Evolutionary conservation across 2,113 vertebrate species (phyloP).

Genomic region (Prionailurus bengalensis): DNA sequence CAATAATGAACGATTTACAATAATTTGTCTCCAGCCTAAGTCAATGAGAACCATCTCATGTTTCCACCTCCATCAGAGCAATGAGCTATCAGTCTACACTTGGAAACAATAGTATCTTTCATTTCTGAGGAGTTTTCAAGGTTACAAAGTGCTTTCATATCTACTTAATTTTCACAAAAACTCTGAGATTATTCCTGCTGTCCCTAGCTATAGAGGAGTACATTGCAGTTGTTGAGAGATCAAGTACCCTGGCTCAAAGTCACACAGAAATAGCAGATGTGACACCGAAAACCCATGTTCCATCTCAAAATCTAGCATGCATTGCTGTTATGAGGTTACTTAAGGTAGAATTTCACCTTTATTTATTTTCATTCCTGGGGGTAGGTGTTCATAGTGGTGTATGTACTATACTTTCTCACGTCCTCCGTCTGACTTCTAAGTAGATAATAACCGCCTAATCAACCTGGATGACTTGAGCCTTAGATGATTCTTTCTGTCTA

Average conservation of each 20-base stretch:
- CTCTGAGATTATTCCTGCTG: not conserved
- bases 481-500: slow-evolving; percentile 16
- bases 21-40: not conserved
- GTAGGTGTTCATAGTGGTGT: not conserved
- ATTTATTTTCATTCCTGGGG: slow-evolving; percentile 8
- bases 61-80: not conserved
- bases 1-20: not conserved
- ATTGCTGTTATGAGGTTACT: not conserved
- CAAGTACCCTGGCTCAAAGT: slow-evolving; percentile 16
- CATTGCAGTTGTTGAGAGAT: not conserved
- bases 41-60: not conserved
- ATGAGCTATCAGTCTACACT: not conserved
- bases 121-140: not conserved
- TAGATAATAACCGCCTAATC: slow-evolving; percentile 37
- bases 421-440: slow-evolving; percentile 25
- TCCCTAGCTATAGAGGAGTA: not conserved
- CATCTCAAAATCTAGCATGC: not conserved
- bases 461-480: not conserved
- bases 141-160: not conserved
- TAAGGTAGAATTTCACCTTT: slow-evolving; percentile 43
- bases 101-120: not conserved
- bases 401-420: not conserved
- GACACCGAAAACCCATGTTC: slow-evolving; percentile 42
- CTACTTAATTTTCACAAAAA: slow-evolving; percentile 55
- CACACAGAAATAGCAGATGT: slow-evolving; percentile 21